Conservation (phyloP, 1,140 invertebrate species). For the Pentalonia nigronervosa region DNA sequence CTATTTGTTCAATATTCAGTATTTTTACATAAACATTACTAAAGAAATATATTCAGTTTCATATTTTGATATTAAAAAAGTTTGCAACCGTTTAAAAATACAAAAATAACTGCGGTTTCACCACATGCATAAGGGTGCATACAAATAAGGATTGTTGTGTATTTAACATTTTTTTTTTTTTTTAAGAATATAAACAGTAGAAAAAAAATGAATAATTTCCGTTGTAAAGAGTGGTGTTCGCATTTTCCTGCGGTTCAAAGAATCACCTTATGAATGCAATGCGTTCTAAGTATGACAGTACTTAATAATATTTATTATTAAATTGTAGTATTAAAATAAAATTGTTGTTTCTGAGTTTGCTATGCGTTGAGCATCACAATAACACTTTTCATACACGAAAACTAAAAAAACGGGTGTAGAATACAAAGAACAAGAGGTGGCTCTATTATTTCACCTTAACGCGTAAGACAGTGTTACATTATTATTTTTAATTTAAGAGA, state of each 20-base stretch:
- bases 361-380: background rate
- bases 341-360: background rate
- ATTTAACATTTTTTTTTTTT: background rate
- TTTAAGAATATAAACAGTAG: background rate
- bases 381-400: background rate
- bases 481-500: background rate
- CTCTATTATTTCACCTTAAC: background rate
- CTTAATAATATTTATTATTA: background rate
- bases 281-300: background rate
- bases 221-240: background rate
- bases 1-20: background rate
- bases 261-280: background rate
- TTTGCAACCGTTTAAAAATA: background rate
- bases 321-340: background rate
- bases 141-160: background rate
- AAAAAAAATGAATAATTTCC: background rate
- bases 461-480: background rate
- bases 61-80: conserved; percentile 10
- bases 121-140: background rate
- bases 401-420: background rate
- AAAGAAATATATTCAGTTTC: background rate
- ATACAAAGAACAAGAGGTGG: background rate
- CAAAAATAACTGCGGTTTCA: background rate
- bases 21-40: no score
- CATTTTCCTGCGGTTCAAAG: background rate